Evolutionary conservation across 2,113 vertebrate species (phyloP), one percentile per base, ranked within the genome.

Genomic region (Burhinus bistriatus): DNA sequence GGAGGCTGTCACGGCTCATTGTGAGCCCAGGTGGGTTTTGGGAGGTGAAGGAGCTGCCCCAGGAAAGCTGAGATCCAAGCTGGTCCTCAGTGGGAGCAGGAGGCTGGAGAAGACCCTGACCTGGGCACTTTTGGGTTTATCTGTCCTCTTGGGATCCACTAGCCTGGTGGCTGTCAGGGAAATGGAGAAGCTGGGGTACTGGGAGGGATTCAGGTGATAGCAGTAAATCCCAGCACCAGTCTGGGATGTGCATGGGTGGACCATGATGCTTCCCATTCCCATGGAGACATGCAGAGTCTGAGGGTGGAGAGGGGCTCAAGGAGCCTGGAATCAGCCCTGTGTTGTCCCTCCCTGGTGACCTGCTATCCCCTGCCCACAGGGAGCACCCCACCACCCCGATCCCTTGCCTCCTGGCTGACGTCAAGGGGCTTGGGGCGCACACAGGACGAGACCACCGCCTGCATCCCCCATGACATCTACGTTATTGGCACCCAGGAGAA

Each of bases 401-500:
- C 96, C 89, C 92, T 99, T 17, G 98, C 98, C 95, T 98, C 99
- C 10, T 99, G 99, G 99, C 97, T 99, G 88, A 98, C 98, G 47
- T 98, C 98, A 21, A 98, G 98, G 51, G 99, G 99, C 94, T 79
- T 99, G 95, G 99, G 99, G 15, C 97, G 21, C 87, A 98, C 98
- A 5, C 98, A 97, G 45, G 99, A 99, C 0, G 98, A 99, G 87
- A 98, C 98, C 30, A 98, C 94, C 0, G 93, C 98, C 34, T 91
- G 97, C 73, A 95, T 99, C 68, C 98, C 99, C 36, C 98, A 99
- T 14, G 99, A 99, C 94, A 96, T 99, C 82, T 99, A 99, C 3
- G 98, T 98, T 12, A 59, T 99, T 5, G 99, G 99, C 66, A 99
- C 99, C 61, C 99, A 99, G 97, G 99, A 99, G 97, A 99, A 99